Evolutionary conservation across 2,797 vertebrate genomes (phyloP).

Genomic region (Centroberyx gerrardi): DNA sequence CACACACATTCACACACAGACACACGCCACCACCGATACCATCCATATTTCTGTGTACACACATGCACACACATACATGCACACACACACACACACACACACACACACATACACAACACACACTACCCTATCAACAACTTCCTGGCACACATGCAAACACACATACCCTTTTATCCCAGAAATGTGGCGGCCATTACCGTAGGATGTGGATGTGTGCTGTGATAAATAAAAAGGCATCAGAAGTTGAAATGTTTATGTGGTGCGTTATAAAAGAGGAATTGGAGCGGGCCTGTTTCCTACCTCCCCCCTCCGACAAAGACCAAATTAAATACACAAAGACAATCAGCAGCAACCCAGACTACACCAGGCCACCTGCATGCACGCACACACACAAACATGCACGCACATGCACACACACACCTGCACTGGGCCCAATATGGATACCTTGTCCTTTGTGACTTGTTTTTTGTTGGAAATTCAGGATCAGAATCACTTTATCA

Average conservation of each 20-base stretch:
- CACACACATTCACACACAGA: conserved; percentile 11
- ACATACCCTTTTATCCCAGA: conserved; percentile 75
- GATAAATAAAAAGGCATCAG: conserved; percentile 83
- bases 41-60: conserved; percentile 29
- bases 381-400: conserved; percentile 15
- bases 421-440: conserved; percentile 8
- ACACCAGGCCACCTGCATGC: conserved; percentile 43
- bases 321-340: conserved; percentile 78
- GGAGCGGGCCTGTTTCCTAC: conserved; percentile 69
- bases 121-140: conserved; percentile 49
- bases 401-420: conserved; percentile 25
- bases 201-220: conserved; percentile 80
- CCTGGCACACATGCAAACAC: conserved; percentile 49
- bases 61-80: conserved; percentile 16
- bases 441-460: not conserved
- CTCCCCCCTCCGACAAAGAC: conserved; percentile 59
- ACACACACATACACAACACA: conserved; percentile 6
- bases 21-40: conserved; percentile 1
- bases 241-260: conserved; percentile 84
- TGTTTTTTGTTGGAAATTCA: not conserved
- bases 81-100: conserved; percentile 15
- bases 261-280: conserved; percentile 72
- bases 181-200: conserved; percentile 80
- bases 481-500: not conserved
- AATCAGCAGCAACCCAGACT: conserved; percentile 56